Evolutionary conservation across 2,888 invertebrate species (phyloP).

Genomic region (Epirrhoe tristata): DNA sequence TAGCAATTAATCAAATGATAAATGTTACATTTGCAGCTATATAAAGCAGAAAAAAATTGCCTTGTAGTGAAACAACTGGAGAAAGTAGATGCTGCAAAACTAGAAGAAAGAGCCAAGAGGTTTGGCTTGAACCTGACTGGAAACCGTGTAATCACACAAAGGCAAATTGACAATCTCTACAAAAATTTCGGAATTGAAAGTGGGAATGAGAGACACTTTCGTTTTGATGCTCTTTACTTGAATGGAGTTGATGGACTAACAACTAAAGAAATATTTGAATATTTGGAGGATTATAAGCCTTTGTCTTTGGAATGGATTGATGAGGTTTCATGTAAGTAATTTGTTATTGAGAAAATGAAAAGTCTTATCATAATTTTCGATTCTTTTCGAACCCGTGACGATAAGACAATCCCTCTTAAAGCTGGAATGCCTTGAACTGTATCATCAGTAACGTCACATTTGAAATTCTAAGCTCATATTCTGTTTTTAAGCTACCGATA

Average conservation of each 20-base stretch:
- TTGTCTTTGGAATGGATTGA: slow-evolving; percentile 92
- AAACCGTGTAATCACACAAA: slow-evolving; percentile 74
- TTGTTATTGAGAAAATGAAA: no score
- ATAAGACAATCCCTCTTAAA: no score
- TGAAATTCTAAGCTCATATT: no score
- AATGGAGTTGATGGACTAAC: slow-evolving; percentile 91
- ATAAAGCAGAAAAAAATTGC: slow-evolving; percentile 68
- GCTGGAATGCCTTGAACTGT: no score
- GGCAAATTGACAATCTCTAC: slow-evolving; percentile 79
- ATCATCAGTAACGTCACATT: no score
- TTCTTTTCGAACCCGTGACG: no score
- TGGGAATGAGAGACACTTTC: slow-evolving; percentile 86
- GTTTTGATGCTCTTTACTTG: slow-evolving; percentile 91
- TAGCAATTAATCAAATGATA: neutral
- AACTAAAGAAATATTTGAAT: slow-evolving; percentile 91
- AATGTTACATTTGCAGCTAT: slow-evolving; percentile 52
- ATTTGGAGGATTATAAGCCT: slow-evolving; percentile 92
- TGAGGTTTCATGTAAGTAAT: slow-evolving; percentile 89
- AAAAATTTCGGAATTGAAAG: slow-evolving; percentile 75
- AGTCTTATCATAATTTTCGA: no score
- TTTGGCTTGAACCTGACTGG: slow-evolving; percentile 77
- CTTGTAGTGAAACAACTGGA: slow-evolving; percentile 67
- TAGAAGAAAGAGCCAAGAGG: slow-evolving; percentile 77
- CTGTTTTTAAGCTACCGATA: no score
- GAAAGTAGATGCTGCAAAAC: slow-evolving; percentile 74